These are phyloP conservation scores for Nothura maculosa DNA, from an alignment of 2,797 vertebrate genomes.

Conservation along the genomic window DNA sequence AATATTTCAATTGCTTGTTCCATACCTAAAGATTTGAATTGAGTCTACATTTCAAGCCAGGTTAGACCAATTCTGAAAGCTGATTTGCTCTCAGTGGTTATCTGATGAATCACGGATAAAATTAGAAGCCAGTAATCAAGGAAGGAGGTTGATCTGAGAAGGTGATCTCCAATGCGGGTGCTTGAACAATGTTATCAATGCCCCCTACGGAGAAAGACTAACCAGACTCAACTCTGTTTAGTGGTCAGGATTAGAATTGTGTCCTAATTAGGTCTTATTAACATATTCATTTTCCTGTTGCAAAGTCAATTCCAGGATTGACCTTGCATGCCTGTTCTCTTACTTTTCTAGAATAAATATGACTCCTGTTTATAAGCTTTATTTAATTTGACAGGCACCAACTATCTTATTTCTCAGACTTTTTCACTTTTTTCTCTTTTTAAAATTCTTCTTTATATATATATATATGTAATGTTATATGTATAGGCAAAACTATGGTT, in stretches of 20 bases:
- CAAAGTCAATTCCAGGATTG: neutral
- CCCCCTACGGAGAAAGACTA: neutral
- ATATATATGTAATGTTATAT: no score
- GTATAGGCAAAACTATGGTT: neutral
- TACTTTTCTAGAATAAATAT: neutral
- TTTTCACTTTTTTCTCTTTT: no score
- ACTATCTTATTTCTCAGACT: neutral
- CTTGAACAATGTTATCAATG: neutral
- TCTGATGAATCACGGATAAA: neutral
- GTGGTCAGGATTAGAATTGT: neutral
- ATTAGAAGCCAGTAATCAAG: neutral
- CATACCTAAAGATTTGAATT: neutral
- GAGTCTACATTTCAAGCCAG: neutral
- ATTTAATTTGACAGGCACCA: accelerated
- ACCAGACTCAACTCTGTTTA: neutral
- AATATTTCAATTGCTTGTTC: neutral
- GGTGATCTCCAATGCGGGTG: accelerated
- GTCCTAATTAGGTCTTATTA: neutral
- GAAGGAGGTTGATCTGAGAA: neutral
- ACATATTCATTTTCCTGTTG: neutral
- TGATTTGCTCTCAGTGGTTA: neutral
- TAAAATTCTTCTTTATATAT: no score
- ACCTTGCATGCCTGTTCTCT: neutral
- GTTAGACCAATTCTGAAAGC: neutral
- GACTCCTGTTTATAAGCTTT: neutral